Percentiles rank a stretch among this genome's conserved stretches.
phyloP scores from a whole-genome alignment of 2,888 invertebrate genomes.

The Apamea anceps region DNA sequence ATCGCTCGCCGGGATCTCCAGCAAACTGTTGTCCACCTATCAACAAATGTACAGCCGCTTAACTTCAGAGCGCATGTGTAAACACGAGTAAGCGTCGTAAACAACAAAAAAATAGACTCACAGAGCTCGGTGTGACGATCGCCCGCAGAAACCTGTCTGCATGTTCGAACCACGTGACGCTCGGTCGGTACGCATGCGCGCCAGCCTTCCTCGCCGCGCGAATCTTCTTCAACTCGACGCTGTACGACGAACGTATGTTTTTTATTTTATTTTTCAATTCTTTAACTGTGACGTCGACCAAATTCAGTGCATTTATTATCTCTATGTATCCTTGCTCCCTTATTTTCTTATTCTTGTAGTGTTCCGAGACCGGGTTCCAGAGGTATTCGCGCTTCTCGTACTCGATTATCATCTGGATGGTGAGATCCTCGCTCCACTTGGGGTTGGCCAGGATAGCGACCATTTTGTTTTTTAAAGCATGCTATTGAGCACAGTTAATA shows the following conservation, averaged over 20 bases:
- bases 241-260: conserved; percentile 89
- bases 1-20: conserved; percentile 87
- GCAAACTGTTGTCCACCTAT: conserved; percentile 87
- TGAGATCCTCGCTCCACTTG: conserved; percentile 89
- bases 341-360: conserved; percentile 89
- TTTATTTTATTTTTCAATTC: conserved; percentile 90
- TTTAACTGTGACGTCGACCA: conserved; percentile 87
- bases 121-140: conserved; percentile 89
- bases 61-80: conserved; percentile 71
- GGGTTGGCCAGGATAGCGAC: conserved; percentile 88
- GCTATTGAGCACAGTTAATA: conserved; percentile 69
- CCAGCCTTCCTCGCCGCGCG: conserved; percentile 89
- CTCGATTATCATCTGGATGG: conserved; percentile 89
- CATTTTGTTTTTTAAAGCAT: conserved; percentile 85
- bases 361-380: conserved; percentile 88
- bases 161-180: conserved; percentile 90
- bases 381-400: conserved; percentile 89
- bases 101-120: conserved; percentile 79
- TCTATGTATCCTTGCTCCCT: conserved; percentile 88
- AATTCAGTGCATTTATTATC: conserved; percentile 87
- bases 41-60: conserved; percentile 72
- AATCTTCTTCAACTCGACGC: conserved; percentile 89
- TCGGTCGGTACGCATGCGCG: conserved; percentile 90
- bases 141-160: conserved; percentile 90
- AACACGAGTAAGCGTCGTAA: conserved; percentile 71